These are phyloP conservation scores for Chorisops tibialis DNA, from an alignment of 2,888 invertebrate species.

Conservation along the genomic window DNA sequence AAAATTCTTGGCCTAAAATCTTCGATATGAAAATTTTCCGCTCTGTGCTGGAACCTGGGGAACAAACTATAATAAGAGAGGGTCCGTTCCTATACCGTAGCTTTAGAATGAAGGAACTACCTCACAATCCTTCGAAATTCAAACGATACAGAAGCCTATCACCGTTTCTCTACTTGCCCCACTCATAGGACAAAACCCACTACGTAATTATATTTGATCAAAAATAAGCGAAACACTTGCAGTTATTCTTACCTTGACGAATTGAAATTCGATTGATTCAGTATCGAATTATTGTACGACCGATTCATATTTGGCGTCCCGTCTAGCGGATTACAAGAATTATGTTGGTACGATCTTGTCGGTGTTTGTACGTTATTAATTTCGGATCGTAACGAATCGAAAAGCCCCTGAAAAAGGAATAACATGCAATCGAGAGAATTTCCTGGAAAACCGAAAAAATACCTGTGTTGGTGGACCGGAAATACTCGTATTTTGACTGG, in stretches of 20 bases:
- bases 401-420: conserved; percentile 40
- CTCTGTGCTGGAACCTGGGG: no score
- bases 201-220: no score
- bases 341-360: conserved; percentile 33
- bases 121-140: no score
- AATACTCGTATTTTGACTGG: conserved; percentile 40
- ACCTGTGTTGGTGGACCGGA: conserved; percentile 45
- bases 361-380: conserved; percentile 41
- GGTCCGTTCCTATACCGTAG: no score
- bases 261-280: conserved; percentile 37
- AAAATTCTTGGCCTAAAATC: no score
- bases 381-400: conserved; percentile 45
- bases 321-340: conserved; percentile 36
- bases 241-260: conserved; percentile 35
- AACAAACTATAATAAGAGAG: no score
- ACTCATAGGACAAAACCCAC: no score
- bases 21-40: no score
- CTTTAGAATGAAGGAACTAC: no score
- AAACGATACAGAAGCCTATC: no score
- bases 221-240: no score
- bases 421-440: conserved; percentile 5
- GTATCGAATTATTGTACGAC: conserved; percentile 38
- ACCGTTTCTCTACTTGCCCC: no score
- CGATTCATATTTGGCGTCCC: conserved; percentile 35
- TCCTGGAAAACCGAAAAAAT: not conserved